phyloP scores from a whole-genome alignment of 92 coral and sea anemone species.

The Epizoanthus rinbou region DNA sequence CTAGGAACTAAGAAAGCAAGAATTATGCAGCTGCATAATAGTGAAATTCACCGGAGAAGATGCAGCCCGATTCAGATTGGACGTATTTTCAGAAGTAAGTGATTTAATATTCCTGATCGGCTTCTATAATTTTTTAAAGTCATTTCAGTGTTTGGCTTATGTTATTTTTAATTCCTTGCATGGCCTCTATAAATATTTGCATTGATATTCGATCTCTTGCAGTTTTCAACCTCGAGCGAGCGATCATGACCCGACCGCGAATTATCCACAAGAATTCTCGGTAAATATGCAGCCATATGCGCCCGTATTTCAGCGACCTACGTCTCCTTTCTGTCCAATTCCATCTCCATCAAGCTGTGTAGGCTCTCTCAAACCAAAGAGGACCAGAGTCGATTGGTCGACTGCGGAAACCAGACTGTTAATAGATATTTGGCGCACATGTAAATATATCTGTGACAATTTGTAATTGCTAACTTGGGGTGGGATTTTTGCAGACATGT shows the following conservation, averaged over 20 bases:
- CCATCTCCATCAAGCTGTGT: too few species aligned
- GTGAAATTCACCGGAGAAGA: too few species aligned
- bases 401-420: neutral
- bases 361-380: too few species aligned
- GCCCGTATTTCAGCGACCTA: too few species aligned
- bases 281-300: too few species aligned
- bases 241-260: neutral
- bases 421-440: constrained; percentile 5
- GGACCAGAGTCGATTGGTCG: neutral
- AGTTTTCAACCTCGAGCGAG: neutral
- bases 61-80: neutral
- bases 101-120: neutral
- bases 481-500: too few species aligned
- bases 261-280: too few species aligned
- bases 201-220: constrained; percentile 11
- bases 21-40: too few species aligned
- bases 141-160: neutral
- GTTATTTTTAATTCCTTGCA: neutral
- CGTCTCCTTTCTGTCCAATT: too few species aligned
- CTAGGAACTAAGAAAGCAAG: too few species aligned
- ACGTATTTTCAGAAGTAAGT: constrained; percentile 19
- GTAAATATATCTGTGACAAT: too few species aligned
- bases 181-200: neutral
- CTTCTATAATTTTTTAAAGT: neutral
- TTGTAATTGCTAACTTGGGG: too few species aligned